Percentiles rank a stretch among this genome's conserved stretches.
These are phyloP conservation scores for Sinotaia quadrata DNA, from an alignment of 2,888 invertebrate genomes.

Conservation along the genomic window DNA sequence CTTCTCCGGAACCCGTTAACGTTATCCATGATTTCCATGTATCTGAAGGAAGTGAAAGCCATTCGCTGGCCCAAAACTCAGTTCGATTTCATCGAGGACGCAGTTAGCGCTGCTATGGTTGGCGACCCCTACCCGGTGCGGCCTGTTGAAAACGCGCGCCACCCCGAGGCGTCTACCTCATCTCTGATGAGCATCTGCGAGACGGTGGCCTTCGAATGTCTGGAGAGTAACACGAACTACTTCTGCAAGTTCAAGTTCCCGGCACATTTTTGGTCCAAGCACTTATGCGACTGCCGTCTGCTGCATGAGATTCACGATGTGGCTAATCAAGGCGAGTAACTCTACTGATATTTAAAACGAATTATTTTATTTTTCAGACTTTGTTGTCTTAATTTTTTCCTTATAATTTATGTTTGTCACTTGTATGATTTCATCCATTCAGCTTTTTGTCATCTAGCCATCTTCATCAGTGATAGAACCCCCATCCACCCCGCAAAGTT, in stretches of 20 bases:
- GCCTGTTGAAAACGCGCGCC: neutral
- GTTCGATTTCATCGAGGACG: conserved; percentile 25
- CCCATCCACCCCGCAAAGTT: no score
- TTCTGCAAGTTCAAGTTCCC: conserved; percentile 40
- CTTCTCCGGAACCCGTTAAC: conserved; percentile 40
- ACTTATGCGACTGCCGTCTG: conserved; percentile 40
- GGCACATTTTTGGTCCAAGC: conserved; percentile 35
- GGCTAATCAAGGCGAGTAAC: conserved; percentile 25
- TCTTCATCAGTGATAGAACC: no score
- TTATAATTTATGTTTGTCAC: neutral
- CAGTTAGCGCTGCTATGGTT: conserved; percentile 15
- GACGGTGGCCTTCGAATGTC: conserved; percentile 40
- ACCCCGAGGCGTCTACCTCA: neutral
- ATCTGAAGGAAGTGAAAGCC: conserved; percentile 19
- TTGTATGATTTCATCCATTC: no score
- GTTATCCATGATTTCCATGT: conserved; percentile 35
- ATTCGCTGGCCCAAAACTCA: conserved; percentile 12
- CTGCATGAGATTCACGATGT: conserved; percentile 43
- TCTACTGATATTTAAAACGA: neutral
- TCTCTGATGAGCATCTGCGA: conserved; percentile 34
- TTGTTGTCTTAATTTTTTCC: neutral
- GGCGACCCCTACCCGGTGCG: conserved; percentile 22
- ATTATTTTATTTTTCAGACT: neutral
- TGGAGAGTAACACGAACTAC: conserved; percentile 40
- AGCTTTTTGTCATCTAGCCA: no score